A percentile compares a stretch with the other conserved stretches of the same genome.
Evolutionary conservation across 2,888 invertebrate species (phyloP).

Genomic region (Eupithecia pulchellata): DNA sequence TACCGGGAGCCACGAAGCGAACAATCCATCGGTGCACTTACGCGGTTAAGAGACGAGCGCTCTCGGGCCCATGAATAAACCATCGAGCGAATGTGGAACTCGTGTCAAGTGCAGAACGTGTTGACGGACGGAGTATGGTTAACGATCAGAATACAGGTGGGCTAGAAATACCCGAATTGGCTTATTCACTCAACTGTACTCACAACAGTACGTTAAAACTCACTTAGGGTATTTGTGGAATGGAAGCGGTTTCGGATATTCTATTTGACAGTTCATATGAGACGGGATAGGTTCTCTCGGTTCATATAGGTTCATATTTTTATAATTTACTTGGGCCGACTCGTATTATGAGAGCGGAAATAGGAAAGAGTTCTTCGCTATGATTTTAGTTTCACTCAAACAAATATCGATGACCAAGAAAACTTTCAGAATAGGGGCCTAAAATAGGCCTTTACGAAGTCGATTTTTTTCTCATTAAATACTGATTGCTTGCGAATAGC

Average conservation of each 20-base stretch:
- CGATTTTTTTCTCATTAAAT: no score
- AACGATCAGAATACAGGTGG: constrained; percentile 31
- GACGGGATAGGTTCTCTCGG: not conserved
- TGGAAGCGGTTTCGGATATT: not conserved
- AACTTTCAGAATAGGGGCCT: no score
- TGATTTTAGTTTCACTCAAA: no score
- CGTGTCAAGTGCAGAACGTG: constrained; percentile 67
- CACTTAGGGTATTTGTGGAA: not conserved
- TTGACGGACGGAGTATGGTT: constrained; percentile 59
- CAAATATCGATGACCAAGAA: no score
- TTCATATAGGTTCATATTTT: not conserved
- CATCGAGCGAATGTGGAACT: constrained; percentile 71
- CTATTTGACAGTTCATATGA: not conserved
- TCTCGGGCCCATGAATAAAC: constrained; percentile 69
- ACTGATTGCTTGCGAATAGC: no score
- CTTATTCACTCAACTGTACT: constrained; percentile 3
- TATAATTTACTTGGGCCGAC: not conserved
- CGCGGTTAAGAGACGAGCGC: constrained; percentile 49
- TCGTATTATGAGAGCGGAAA: not conserved
- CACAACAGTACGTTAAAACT: constrained; percentile 4
- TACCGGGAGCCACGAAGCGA: constrained; percentile 43
- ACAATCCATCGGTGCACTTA: constrained; percentile 60
- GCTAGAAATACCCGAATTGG: constrained; percentile 21
- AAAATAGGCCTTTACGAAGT: no score
- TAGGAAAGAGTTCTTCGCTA: no score